These are phyloP conservation scores for Caenorhabditis sp. DNA, from an alignment of 2,888 invertebrate species.

Conservation along the genomic window DNA sequence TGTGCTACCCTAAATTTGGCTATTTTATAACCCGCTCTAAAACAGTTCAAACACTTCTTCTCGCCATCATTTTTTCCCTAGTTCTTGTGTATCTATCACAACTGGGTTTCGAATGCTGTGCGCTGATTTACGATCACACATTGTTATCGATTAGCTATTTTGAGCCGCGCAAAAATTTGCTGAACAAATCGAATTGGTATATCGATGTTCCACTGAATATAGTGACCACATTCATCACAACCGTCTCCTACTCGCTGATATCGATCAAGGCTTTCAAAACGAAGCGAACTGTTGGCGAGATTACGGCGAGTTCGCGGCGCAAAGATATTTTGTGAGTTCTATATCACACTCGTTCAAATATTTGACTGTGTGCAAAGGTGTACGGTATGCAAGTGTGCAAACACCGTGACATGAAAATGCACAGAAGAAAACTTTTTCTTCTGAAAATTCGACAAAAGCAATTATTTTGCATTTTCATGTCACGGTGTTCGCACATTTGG, in stretches of 20 bases:
- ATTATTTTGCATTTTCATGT: no score
- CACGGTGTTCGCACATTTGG: no score
- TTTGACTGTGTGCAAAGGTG: no score
- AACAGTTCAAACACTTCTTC: conserved; percentile 11
- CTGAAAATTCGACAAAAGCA: no score
- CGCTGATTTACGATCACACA: conserved; percentile 16
- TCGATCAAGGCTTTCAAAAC: not conserved
- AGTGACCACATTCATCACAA: conserved; percentile 4
- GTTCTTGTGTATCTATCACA: conserved; percentile 17
- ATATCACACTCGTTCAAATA: no score
- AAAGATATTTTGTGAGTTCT: conserved; percentile 2
- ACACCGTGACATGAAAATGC: no score
- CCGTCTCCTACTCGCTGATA: conserved; percentile 16
- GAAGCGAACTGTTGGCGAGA: not conserved
- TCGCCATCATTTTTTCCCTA: not conserved
- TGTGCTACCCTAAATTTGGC: conserved; percentile 12
- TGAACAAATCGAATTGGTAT: conserved; percentile 22
- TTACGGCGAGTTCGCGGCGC: conserved; percentile 8
- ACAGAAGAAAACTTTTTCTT: no score
- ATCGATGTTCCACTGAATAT: conserved; percentile 31
- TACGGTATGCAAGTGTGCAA: conserved; percentile 6
- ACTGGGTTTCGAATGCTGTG: conserved; percentile 22
- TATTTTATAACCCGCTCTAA: conserved; percentile 13
- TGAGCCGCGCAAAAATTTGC: not conserved
- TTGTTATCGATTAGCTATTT: conserved; percentile 20